Conservation (phyloP, 1,140 invertebrate genomes). For the Brachionus rubens region DNA sequence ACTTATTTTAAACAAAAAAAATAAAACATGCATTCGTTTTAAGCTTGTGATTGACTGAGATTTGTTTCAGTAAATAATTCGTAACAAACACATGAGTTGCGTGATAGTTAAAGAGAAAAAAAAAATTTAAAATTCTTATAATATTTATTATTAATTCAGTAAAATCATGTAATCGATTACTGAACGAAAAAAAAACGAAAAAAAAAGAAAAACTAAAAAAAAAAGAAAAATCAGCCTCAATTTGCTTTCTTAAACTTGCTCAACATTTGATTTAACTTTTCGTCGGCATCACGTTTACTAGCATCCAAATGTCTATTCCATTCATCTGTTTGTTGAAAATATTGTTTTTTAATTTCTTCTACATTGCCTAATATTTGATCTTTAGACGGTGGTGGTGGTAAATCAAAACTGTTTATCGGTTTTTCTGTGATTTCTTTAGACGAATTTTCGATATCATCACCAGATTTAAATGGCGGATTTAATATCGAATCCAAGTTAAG, state of each 20-base stretch:
- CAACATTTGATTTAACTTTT: slow-evolving; percentile 45
- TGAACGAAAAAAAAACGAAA: too few relatives aligned
- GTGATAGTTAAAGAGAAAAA: too few relatives aligned
- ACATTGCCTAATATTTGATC: slow-evolving; percentile 45
- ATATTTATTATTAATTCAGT: too few relatives aligned
- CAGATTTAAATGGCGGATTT: slow-evolving; percentile 33
- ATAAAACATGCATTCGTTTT: too few relatives aligned
- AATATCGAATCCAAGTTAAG: slow-evolving; percentile 1
- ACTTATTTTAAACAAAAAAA: too few relatives aligned
- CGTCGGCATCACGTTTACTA: slow-evolving; percentile 37
- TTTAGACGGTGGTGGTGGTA: slow-evolving; percentile 44
- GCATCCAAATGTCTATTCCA: slow-evolving; percentile 41
- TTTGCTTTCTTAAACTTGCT: slow-evolving; percentile 11
- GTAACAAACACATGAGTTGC: too few relatives aligned
- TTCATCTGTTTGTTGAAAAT: slow-evolving; percentile 36
- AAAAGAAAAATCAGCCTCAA: neutral
- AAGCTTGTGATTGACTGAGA: too few relatives aligned
- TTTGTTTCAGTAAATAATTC: too few relatives aligned
- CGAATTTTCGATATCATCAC: neutral
- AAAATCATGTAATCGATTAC: too few relatives aligned
- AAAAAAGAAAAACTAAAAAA: slow-evolving; percentile 17
- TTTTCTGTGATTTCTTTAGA: slow-evolving; percentile 13
- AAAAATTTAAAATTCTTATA: too few relatives aligned
- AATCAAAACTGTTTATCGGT: slow-evolving; percentile 17
- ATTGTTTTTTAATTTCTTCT: slow-evolving; percentile 44